These are phyloP conservation scores for Cephalotes varians DNA, from an alignment of 2,888 invertebrate species.

Conservation along the genomic window DNA sequence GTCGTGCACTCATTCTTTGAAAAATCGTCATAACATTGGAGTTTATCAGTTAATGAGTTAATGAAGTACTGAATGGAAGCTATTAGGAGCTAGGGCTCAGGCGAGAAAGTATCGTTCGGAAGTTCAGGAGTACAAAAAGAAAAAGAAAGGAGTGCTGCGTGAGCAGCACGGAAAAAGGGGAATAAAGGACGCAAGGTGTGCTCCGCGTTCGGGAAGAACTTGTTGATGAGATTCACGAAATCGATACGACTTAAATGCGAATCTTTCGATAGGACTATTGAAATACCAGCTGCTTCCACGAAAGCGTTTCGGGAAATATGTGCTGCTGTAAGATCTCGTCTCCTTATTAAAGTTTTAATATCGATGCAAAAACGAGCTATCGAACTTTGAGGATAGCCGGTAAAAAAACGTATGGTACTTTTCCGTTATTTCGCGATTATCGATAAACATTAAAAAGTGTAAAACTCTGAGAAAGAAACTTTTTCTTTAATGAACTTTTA, in stretches of 20 bases:
- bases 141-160: neutral
- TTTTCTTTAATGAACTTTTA: conserved; percentile 3
- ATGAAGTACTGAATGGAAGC: conserved; percentile 28
- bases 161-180: neutral
- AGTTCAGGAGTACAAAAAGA: conserved; percentile 12
- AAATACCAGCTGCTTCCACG: conserved; percentile 21
- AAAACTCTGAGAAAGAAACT: neutral
- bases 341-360: conserved; percentile 71
- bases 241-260: conserved; percentile 38
- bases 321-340: conserved; percentile 42
- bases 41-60: conserved; percentile 44
- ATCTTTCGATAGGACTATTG: conserved; percentile 18
- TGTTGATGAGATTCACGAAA: conserved; percentile 54
- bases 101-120: conserved; percentile 34
- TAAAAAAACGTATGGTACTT: conserved; percentile 13
- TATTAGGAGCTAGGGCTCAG: conserved; percentile 18
- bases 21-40: neutral
- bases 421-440: conserved; percentile 22
- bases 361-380: conserved; percentile 36
- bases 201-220: conserved; percentile 42
- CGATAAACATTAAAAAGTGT: conserved; percentile 28
- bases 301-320: conserved; percentile 38
- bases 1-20: neutral
- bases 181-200: conserved; percentile 46
- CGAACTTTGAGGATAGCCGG: conserved; percentile 35